Conservation (phyloP, 1,140 invertebrate genomes). For the Saccostrea echinata region DNA sequence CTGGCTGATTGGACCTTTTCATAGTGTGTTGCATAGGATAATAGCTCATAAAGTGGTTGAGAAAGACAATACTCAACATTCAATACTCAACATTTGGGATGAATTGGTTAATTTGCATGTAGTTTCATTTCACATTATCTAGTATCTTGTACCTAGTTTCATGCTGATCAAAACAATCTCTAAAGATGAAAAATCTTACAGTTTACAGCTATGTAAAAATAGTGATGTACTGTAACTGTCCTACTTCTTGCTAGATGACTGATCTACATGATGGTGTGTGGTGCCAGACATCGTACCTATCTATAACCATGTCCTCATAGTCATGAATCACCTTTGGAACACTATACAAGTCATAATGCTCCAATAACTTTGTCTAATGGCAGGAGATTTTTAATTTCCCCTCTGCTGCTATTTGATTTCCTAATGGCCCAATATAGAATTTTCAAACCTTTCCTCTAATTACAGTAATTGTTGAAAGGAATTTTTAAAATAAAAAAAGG, state of each 20-base stretch:
- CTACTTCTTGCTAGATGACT: background rate
- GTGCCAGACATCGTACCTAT: background rate
- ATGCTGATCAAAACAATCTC: background rate
- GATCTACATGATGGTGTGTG: background rate
- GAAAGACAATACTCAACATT: background rate
- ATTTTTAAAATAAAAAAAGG: background rate
- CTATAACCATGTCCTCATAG: background rate
- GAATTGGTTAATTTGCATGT: background rate
- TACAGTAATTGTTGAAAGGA: background rate
- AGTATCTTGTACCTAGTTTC: background rate
- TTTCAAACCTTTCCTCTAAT: background rate
- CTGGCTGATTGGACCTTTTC: background rate
- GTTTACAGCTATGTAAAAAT: background rate
- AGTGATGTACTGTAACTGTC: background rate
- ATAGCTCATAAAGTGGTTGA: background rate
- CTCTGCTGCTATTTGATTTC: slow-evolving; percentile 18
- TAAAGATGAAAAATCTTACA: background rate
- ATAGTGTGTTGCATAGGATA: background rate
- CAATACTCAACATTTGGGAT: background rate
- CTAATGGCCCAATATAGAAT: background rate
- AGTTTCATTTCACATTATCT: background rate
- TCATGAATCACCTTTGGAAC: background rate
- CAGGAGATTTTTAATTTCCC: background rate
- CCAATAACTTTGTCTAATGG: slow-evolving; percentile 8
- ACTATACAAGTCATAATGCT: slow-evolving; percentile 21